Conservation (phyloP, 2,888 invertebrate species). For the Drosophila tripunctata region DNA sequence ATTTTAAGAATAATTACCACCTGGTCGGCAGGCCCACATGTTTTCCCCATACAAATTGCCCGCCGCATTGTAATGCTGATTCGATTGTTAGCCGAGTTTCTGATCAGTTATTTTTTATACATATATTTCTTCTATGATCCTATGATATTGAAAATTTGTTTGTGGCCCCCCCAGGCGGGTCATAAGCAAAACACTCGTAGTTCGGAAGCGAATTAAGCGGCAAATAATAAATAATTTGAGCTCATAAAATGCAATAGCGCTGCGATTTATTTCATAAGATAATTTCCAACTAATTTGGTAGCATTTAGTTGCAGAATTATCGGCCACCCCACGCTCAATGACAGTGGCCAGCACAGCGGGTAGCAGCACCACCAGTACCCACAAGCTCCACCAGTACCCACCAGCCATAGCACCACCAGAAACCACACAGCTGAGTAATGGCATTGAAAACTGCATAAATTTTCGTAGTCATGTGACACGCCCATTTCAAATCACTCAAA, state of each 20-base stretch:
- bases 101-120: background rate
- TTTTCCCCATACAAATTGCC: constrained; percentile 39
- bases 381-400: background rate
- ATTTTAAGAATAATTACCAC: constrained; percentile 74
- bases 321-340: constrained; percentile 30
- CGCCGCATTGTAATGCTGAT: constrained; percentile 8
- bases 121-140: background rate
- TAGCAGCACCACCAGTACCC: constrained; percentile 3
- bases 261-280: constrained; percentile 74
- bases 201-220: constrained; percentile 75
- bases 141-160: constrained; percentile 1
- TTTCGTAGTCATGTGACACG: constrained; percentile 47
- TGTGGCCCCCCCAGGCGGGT: constrained; percentile 31
- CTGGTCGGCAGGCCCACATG: constrained; percentile 61
- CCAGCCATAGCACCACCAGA: constrained; percentile 1
- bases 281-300: constrained; percentile 76
- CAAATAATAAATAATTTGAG: constrained; percentile 77
- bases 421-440: constrained; percentile 66
- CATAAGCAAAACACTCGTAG: constrained; percentile 57
- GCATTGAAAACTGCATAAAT: constrained; percentile 78
- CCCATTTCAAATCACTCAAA: constrained; percentile 66
- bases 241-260: constrained; percentile 71
- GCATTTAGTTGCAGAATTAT: constrained; percentile 73
- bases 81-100: constrained; percentile 16
- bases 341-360: constrained; percentile 43